Evolutionary conservation across 2,888 invertebrate species (phyloP).

Genomic region (Malthinus seriepunctatus): DNA sequence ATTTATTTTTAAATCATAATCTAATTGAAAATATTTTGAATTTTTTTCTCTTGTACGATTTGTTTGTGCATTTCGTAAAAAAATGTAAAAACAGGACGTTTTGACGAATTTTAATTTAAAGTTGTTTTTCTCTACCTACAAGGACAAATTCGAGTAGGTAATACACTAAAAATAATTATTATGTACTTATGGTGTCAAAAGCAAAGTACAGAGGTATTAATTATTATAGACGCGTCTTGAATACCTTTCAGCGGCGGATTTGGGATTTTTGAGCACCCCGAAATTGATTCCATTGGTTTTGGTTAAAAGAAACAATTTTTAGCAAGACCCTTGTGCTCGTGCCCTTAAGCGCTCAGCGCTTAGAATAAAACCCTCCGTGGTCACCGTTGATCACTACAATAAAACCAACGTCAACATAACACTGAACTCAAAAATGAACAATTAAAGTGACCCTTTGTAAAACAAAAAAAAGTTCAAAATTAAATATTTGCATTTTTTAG

Average conservation of each 20-base stretch:
- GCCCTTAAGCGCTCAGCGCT: too few relatives aligned
- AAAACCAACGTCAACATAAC: too few relatives aligned
- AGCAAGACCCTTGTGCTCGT: too few relatives aligned
- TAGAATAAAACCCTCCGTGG: too few relatives aligned
- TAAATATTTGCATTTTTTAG: neutral
- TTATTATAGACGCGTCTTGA: neutral
- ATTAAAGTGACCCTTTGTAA: neutral
- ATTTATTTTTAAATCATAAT: too few relatives aligned
- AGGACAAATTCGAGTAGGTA: neutral
- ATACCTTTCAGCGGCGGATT: too few relatives aligned
- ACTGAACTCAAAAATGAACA: neutral
- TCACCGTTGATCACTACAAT: too few relatives aligned
- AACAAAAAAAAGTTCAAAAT: neutral
- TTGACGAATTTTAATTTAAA: neutral
- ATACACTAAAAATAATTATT: neutral
- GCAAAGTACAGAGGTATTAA: neutral
- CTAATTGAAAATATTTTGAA: too few relatives aligned
- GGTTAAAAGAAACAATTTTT: too few relatives aligned
- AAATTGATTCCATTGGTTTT: too few relatives aligned
- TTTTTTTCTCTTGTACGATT: too few relatives aligned
- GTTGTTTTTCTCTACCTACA: neutral
- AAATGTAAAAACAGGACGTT: neutral
- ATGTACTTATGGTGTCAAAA: neutral
- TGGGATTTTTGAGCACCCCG: too few relatives aligned
- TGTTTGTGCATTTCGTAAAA: neutral